Percentiles rank a stretch among this genome's conserved stretches.
These are phyloP conservation scores for Ctenodactylus gundi DNA, from an alignment of 2,113 vertebrate species.

Conservation along the genomic window DNA sequence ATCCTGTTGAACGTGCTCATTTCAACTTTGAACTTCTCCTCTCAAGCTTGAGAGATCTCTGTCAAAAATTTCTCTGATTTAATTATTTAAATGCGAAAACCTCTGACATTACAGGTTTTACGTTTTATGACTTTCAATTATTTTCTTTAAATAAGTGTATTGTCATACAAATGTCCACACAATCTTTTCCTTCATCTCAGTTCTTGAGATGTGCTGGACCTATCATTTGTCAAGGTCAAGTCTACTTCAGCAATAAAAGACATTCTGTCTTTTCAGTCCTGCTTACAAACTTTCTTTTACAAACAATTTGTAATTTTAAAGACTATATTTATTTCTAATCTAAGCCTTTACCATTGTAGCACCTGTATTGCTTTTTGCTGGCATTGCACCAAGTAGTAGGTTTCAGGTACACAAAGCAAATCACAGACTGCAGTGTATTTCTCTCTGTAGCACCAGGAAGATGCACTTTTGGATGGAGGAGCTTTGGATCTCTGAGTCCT, in stretches of 20 bases:
- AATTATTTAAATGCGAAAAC: not conserved
- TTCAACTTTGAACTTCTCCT: not conserved
- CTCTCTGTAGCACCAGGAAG: not conserved
- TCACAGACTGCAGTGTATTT: not conserved
- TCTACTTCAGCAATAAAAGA: not conserved
- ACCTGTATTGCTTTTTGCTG: not conserved
- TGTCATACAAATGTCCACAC: not conserved
- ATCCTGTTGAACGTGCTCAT: not conserved
- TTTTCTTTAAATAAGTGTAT: not conserved
- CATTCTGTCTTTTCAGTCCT: not conserved
- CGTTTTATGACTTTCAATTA: not conserved
- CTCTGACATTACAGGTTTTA: not conserved
- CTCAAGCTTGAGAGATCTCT: not conserved
- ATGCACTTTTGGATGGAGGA: not conserved
- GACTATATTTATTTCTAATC: not conserved
- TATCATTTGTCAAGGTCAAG: not conserved
- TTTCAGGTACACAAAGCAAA: not conserved
- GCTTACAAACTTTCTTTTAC: not conserved
- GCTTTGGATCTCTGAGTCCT: not conserved
- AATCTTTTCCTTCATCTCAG: not conserved
- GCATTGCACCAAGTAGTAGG: not conserved
- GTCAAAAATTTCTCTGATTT: too few species aligned
- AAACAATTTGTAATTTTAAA: slow-evolving; percentile 8
- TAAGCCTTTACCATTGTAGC: not conserved
- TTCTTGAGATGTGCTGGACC: not conserved